These are phyloP conservation scores for Sander lucioperca DNA, from an alignment of 2,113 vertebrate species.

Conservation along the genomic window DNA sequence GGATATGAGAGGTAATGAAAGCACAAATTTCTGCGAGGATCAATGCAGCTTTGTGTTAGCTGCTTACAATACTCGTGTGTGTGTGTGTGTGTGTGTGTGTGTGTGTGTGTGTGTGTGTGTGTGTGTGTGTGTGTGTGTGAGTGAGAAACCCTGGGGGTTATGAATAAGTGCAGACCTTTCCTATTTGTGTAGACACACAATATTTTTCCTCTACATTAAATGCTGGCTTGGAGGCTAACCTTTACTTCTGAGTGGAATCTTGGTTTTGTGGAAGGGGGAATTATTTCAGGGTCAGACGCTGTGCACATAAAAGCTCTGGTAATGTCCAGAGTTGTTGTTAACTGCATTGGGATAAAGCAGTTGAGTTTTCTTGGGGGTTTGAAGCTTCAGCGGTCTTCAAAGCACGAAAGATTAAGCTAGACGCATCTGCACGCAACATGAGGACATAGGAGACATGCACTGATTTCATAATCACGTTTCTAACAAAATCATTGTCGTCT, in stretches of 20 bases:
- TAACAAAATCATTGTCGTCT: background rate
- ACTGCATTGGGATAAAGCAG: slow-evolving; percentile 26
- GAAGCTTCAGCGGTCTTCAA: slow-evolving; percentile 23
- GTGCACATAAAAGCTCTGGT: slow-evolving; percentile 56
- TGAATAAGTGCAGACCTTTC: slow-evolving; percentile 41
- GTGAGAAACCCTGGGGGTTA: slow-evolving; percentile 16
- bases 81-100: background rate
- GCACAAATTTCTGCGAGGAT: slow-evolving; percentile 46
- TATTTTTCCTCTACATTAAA: slow-evolving; percentile 69
- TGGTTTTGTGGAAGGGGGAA: slow-evolving; percentile 45
- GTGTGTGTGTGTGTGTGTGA: slow-evolving; percentile 4
- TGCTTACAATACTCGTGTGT: slow-evolving; percentile 31
- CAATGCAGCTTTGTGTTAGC: slow-evolving; percentile 52
- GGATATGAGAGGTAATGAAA: slow-evolving; percentile 53
- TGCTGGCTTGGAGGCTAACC: slow-evolving; percentile 63
- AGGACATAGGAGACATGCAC: background rate
- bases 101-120: background rate
- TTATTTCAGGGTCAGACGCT: slow-evolving; percentile 69
- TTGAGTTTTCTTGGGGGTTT: slow-evolving; percentile 25
- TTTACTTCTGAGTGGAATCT: slow-evolving; percentile 59
- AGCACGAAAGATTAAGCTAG: background rate
- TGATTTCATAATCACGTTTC: background rate
- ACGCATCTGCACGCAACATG: background rate
- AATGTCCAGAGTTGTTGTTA: slow-evolving; percentile 58
- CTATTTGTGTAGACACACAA: slow-evolving; percentile 50